Evolutionary conservation across 2,113 vertebrate species (phyloP).

Genomic region (Gallinago jamesoni): DNA sequence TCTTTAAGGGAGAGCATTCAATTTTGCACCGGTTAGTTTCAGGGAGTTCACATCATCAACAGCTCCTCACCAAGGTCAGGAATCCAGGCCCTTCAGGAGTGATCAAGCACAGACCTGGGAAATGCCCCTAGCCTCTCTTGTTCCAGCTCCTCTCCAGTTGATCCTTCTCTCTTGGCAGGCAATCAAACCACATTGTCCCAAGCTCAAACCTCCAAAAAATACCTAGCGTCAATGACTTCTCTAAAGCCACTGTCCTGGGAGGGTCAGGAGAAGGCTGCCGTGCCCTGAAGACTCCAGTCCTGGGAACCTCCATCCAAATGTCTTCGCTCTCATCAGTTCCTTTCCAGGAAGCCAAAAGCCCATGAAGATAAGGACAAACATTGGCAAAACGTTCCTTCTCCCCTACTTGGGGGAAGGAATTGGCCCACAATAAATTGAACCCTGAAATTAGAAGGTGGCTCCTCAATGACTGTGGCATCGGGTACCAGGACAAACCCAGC

Average conservation of each 20-base stretch:
- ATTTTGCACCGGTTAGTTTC: fast-evolving
- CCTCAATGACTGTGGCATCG: not conserved
- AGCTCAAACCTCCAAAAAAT: not conserved
- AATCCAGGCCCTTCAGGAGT: not conserved
- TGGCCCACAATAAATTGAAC: not conserved
- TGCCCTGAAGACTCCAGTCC: not conserved
- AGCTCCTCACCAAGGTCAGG: not conserved
- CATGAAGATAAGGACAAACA: not conserved
- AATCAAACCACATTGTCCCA: not conserved
- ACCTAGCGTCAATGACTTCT: not conserved
- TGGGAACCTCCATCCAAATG: not conserved
- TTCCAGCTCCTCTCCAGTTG: not conserved
- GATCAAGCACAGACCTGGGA: not conserved
- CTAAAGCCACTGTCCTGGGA: not conserved
- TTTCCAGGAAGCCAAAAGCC: not conserved
- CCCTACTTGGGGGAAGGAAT: fast-evolving
- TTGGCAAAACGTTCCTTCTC: not conserved
- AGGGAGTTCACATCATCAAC: not conserved
- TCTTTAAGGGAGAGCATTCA: not conserved
- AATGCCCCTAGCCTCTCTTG: not conserved
- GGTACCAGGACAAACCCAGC: not conserved
- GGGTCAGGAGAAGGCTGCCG: too few relatives aligned
- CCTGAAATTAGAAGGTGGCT: not conserved
- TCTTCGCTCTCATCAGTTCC: not conserved
- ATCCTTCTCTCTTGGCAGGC: not conserved